Evolutionary conservation across 2,113 vertebrate species (phyloP).

Genomic region (Cromileptes altivelis): DNA sequence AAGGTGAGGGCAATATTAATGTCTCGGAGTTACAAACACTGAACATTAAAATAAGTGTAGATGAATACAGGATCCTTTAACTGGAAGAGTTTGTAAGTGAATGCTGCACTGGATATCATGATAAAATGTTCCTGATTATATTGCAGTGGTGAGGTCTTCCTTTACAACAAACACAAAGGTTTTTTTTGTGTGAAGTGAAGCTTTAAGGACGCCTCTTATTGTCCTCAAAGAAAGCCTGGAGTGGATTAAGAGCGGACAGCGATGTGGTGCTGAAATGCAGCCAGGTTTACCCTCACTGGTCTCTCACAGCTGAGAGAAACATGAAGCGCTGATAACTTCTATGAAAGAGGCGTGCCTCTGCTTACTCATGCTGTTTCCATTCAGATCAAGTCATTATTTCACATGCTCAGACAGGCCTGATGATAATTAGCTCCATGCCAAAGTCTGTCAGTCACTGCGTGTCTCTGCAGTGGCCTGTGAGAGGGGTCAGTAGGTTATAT

Average conservation of each 20-base stretch:
- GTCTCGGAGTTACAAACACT: background rate
- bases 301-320: background rate
- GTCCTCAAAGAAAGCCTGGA: background rate
- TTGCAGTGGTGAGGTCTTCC: too few species aligned
- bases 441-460: constrained; percentile 24
- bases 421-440: constrained; percentile 28
- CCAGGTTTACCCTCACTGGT: background rate
- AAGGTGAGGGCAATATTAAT: background rate
- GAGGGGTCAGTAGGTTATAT: constrained; percentile 40
- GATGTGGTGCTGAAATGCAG: constrained; percentile 36
- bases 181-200: background rate
- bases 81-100: background rate
- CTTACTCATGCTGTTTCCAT: background rate
- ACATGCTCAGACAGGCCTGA: constrained; percentile 14
- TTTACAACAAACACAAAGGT: background rate
- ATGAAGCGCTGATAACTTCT: background rate
- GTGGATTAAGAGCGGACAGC: constrained; percentile 21
- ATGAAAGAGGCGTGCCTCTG: background rate
- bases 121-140: background rate
- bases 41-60: background rate
- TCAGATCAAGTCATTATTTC: constrained; percentile 11
- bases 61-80: background rate
- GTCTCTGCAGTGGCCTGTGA: background rate
- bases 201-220: background rate
- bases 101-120: background rate